Conservation (phyloP, 2,797 vertebrate species). For the Hippocampus kuda region DNA sequence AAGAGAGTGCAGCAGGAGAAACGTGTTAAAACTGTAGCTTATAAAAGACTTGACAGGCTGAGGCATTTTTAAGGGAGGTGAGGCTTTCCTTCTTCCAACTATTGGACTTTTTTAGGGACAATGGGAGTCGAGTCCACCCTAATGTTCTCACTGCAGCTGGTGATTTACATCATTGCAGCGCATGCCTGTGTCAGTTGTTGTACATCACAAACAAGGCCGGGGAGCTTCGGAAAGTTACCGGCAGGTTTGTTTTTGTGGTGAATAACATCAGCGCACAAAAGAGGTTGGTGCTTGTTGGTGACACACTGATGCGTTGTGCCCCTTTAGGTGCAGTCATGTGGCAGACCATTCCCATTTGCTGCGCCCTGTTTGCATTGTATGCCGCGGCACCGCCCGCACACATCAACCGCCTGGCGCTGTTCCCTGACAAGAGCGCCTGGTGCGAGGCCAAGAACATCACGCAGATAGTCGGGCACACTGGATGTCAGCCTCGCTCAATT, state of each 20-base stretch:
- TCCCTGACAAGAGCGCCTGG: constrained; percentile 98
- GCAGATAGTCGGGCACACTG: constrained; percentile 95
- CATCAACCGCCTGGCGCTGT: constrained; percentile 94
- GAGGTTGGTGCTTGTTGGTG: constrained; percentile 4
- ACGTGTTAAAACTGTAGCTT: constrained; percentile 37
- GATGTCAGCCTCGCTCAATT: constrained; percentile 93
- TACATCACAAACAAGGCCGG: not conserved
- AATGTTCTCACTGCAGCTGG: constrained; percentile 18
- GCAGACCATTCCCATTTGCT: constrained; percentile 69
- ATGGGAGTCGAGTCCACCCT: not conserved
- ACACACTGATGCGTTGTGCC: constrained; percentile 36
- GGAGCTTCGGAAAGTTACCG: not conserved
- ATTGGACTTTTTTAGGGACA: not conserved
- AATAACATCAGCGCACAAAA: not conserved
- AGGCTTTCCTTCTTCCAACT: constrained; percentile 8
- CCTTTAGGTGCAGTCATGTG: constrained; percentile 70
- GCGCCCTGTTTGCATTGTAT: constrained; percentile 68
- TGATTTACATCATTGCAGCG: constrained; percentile 6
- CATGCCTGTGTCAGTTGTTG: not conserved
- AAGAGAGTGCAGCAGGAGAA: constrained; percentile 35
- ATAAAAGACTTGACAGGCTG: constrained; percentile 52
- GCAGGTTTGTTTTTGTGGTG: not conserved
- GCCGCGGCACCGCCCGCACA: constrained; percentile 80
- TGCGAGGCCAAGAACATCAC: constrained; percentile 99
- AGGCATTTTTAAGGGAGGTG: constrained; percentile 45